Evolutionary conservation across 2,888 invertebrate genomes (phyloP).

Genomic region (Pseudolycoriella hygida): DNA sequence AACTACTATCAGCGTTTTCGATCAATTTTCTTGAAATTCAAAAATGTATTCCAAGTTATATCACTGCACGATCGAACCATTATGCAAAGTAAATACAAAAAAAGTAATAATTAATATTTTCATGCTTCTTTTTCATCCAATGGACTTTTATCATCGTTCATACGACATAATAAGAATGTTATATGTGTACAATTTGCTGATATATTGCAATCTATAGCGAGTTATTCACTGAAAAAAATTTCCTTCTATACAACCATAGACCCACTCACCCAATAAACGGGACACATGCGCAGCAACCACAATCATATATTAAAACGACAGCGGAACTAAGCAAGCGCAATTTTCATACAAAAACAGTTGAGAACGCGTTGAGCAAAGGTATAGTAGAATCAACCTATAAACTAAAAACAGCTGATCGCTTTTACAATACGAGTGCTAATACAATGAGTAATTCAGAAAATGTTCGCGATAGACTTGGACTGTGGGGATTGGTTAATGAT

Average conservation of each 20-base stretch:
- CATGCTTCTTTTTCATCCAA: no score
- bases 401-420: constrained; percentile 5
- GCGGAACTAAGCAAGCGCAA: constrained; percentile 1
- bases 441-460: constrained; percentile 9
- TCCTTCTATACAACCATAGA: not conserved
- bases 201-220: not conserved
- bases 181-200: not conserved
- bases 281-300: constrained; percentile 6
- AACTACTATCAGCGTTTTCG: no score
- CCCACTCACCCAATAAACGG: not conserved
- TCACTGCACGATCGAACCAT: no score
- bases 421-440: not conserved
- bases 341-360: constrained; percentile 18
- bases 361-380: constrained; percentile 25
- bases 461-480: constrained; percentile 21
- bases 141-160: no score
- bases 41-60: no score
- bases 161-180: no score
- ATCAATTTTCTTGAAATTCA: no score
- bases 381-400: constrained; percentile 10
- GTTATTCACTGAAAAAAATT: not conserved
- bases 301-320: constrained; percentile 3
- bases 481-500: constrained; percentile 21
- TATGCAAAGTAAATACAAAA: no score
- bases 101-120: no score